Evolutionary conservation across 2,797 vertebrate genomes (phyloP).

Genomic region (Sternotherus odoratus): DNA sequence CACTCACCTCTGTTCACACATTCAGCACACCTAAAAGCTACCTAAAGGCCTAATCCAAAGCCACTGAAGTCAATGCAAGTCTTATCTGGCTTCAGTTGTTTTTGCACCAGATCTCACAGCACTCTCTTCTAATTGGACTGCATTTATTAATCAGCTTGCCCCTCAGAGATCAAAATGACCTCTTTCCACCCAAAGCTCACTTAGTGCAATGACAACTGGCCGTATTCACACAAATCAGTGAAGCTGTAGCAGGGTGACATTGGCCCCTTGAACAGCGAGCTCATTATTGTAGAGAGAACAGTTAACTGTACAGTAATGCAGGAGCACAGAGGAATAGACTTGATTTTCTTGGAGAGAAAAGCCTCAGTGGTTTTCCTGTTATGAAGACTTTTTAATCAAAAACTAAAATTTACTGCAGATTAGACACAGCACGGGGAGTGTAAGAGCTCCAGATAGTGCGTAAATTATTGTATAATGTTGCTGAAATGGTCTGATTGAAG

Average conservation of each 20-base stretch:
- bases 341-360: neutral
- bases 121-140: neutral
- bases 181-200: neutral
- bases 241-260: neutral
- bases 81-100: neutral
- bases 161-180: neutral
- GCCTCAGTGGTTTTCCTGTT: neutral
- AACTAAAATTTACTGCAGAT: neutral
- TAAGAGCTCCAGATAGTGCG: neutral
- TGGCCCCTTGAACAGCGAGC: neutral
- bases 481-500: neutral
- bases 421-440: neutral
- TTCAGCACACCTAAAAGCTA: neutral
- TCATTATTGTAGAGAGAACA: neutral
- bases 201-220: accelerated
- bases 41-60: neutral
- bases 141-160: neutral
- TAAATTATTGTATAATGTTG: neutral
- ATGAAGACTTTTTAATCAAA: neutral
- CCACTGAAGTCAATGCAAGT: neutral
- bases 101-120: neutral
- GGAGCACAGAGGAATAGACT: neutral
- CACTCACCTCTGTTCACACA: neutral
- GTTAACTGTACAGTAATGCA: neutral
- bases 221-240: neutral